Percentiles rank a stretch among this genome's conserved stretches.
These are phyloP conservation scores for Mamestra configurata DNA, from an alignment of 1,140 invertebrate species.

Conservation along the genomic window DNA sequence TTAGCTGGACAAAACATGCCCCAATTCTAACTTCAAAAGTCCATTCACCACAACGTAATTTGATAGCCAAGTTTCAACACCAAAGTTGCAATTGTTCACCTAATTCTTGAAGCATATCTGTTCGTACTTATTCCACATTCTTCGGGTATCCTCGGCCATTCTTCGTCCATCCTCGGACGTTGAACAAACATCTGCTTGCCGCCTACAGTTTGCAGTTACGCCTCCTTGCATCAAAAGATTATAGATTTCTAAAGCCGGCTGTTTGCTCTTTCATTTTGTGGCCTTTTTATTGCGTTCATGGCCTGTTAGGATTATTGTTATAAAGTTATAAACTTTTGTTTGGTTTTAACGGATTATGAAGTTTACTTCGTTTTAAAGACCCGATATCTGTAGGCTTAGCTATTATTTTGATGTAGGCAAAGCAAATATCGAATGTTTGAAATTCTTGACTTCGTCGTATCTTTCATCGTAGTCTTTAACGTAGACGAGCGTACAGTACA, in stretches of 20 bases:
- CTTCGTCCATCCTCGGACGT: slow-evolving; percentile 6
- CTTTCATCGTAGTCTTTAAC: background rate
- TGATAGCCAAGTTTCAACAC: too few relatives aligned
- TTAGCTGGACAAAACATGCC: too few relatives aligned
- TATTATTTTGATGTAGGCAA: background rate
- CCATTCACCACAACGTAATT: too few relatives aligned
- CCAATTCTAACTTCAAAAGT: too few relatives aligned
- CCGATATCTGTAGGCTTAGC: too few relatives aligned
- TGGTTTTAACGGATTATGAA: background rate
- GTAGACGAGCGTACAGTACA: background rate
- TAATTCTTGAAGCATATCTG: slow-evolving; percentile 53
- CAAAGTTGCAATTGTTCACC: slow-evolving; percentile 64
- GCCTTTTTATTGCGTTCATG: background rate
- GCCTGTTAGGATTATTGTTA: background rate
- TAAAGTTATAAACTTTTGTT: background rate
- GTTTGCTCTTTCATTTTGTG: slow-evolving; percentile 26
- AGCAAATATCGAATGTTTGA: slow-evolving; percentile 14
- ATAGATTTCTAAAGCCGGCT: slow-evolving; percentile 23
- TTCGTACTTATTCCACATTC: background rate
- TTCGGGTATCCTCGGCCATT: slow-evolving; percentile 19
- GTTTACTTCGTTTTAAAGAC: too few relatives aligned
- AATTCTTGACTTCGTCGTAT: slow-evolving; percentile 1
- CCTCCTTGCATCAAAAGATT: slow-evolving; percentile 43
- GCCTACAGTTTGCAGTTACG: slow-evolving; percentile 60
- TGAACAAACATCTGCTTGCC: slow-evolving; percentile 80